Base-by-base conservation (phyloP, 2,797 vertebrate species). In the Allobates femoralis region DNA sequence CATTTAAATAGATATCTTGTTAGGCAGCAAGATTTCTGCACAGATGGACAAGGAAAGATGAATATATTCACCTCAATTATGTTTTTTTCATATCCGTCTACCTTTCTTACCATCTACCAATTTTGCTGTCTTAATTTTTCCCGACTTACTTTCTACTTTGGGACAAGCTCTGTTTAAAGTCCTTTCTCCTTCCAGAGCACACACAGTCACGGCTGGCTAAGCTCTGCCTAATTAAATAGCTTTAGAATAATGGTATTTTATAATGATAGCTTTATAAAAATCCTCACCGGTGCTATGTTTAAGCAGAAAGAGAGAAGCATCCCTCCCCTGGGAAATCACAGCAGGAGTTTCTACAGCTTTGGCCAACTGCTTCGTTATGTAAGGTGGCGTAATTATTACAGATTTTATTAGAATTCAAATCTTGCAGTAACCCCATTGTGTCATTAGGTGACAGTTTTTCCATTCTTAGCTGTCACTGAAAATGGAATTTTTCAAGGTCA, bases 191-290 rank as follows among this genome's bases (percentile, higher is more conserved):
- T 77, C 50, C 78, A 64, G 87, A 88, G 66, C 46, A 75, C 87
- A 84, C 82, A 88, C 71, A 85, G 87, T 88, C 87, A 88, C 87
- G 83, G 77, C 78, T 85, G 83, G 79, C 76, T 88, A 85, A 85
- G 78, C 83, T 76, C 78, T 85, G 83, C 78, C 87, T 88, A 88
- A 88, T 88, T 88, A 88, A 88, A 88, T 85, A 85, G 87, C 83
- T 88, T 88, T 88, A 88, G 83, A 88, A 88, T 88, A 88, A 88
- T 85, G 83, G 87, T 88, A 88, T 88, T 88, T 85, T 88, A 85
- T 88, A 88, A 85, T 88, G 87, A 88, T 88, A 85, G 87, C 87
- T 88, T 88, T 85, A 88, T 88, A 88, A 85, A 87, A 87, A 84
- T 60, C 82, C 82, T 87, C 67, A 55, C 66, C 32, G 56, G 86